Evolutionary conservation across 2,113 vertebrate genomes (phyloP).

Genomic region (Xerus inauris): DNA sequence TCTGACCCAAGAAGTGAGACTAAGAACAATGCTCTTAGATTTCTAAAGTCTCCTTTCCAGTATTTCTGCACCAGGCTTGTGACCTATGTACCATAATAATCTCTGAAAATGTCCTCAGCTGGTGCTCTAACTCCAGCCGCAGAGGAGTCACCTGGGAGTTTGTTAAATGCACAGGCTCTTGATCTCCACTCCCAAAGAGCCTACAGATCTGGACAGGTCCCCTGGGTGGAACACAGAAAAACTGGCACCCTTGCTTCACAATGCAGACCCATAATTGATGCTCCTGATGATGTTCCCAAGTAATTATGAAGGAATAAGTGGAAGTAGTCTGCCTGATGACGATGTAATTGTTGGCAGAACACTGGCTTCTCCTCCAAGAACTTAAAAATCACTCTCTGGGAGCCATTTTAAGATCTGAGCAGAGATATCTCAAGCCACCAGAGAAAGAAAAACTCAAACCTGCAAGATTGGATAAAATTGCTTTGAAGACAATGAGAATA

Average conservation of each 20-base stretch:
- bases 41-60: background rate
- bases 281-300: background rate
- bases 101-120: background rate
- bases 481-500: background rate
- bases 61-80: background rate
- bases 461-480: background rate
- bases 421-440: background rate
- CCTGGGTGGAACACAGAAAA: background rate
- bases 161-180: background rate
- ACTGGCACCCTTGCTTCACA: background rate
- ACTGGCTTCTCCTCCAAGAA: background rate
- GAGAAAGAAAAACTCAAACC: background rate
- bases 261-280: too few relatives aligned
- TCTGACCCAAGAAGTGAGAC: background rate
- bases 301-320: background rate
- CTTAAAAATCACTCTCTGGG: background rate
- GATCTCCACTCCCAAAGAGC: background rate
- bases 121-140: background rate
- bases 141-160: background rate
- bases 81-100: background rate
- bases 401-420: background rate
- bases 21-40: background rate
- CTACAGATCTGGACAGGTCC: background rate
- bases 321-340: background rate
- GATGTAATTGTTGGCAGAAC: background rate